A percentile compares a stretch with the other conserved stretches of the same genome.
These are phyloP conservation scores for Myopa tessellatipennis DNA, from an alignment of 2,888 invertebrate species.

Conservation along the genomic window DNA sequence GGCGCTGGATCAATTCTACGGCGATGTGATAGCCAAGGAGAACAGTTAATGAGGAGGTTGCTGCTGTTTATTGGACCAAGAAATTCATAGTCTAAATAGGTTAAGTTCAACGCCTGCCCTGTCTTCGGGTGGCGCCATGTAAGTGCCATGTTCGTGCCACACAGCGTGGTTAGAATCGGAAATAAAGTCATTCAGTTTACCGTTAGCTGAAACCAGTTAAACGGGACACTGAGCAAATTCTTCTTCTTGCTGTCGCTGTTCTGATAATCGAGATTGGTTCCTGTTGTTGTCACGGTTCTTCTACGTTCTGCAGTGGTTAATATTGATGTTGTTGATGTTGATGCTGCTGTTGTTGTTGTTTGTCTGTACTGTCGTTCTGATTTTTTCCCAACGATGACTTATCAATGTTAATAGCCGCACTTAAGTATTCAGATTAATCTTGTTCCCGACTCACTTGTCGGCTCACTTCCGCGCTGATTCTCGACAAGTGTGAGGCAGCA, in stretches of 20 bases:
- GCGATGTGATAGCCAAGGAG: constrained; percentile 34
- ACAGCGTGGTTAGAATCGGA: background rate
- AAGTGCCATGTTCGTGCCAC: background rate
- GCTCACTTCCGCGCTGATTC: constrained; percentile 4
- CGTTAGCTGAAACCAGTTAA: background rate
- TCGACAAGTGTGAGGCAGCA: constrained; percentile 42
- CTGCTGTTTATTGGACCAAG: no score
- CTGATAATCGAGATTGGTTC: background rate
- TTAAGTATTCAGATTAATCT: constrained; percentile 49
- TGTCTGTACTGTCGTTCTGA: background rate
- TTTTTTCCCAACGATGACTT: constrained; percentile 41
- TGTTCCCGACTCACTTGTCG: constrained; percentile 33
- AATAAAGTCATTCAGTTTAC: constrained; percentile 36
- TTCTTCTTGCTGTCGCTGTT: background rate
- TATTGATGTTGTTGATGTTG: background rate
- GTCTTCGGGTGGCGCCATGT: no score
- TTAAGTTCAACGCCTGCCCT: background rate
- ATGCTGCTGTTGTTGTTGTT: background rate
- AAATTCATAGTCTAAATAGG: background rate
- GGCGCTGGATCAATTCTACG: constrained; percentile 55
- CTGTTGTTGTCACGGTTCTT: no score
- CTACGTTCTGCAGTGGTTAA: background rate
- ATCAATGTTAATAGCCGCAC: constrained; percentile 50
- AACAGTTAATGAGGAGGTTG: background rate
- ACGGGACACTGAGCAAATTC: no score